These are phyloP conservation scores for Drosophila neotestacea DNA, from an alignment of 2,888 invertebrate species.

Conservation along the genomic window DNA sequence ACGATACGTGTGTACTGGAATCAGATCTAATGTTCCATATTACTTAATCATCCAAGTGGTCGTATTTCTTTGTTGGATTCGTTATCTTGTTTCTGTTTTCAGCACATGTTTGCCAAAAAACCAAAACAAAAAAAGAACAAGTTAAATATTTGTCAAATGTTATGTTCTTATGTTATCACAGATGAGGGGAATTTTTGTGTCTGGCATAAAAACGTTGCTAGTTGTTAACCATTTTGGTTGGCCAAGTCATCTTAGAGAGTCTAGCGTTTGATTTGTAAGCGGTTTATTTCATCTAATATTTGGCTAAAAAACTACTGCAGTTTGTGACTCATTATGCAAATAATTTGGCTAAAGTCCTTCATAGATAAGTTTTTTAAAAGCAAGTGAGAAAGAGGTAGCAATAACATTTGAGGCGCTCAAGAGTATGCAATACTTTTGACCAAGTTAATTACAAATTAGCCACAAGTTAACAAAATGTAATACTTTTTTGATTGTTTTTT, in stretches of 20 bases:
- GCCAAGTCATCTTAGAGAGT: conserved; percentile 3
- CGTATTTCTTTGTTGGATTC: conserved; percentile 3
- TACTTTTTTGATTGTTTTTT: background rate
- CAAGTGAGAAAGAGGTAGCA: background rate
- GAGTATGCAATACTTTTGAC: conserved; percentile 53
- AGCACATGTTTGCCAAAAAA: conserved; percentile 44
- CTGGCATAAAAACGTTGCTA: conserved; percentile 11
- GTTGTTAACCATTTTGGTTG: background rate
- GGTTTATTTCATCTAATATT: conserved; percentile 21
- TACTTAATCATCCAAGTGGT: conserved; percentile 25
- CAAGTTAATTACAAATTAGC: conserved; percentile 19
- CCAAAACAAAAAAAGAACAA: conserved; percentile 13
- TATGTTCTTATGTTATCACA: conserved; percentile 52
- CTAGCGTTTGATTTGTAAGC: conserved; percentile 22
- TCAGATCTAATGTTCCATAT: background rate
- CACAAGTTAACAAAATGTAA: conserved; percentile 16
- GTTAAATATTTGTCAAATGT: conserved; percentile 50
- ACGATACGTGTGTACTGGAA: background rate
- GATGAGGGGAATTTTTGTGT: background rate
- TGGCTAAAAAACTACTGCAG: conserved; percentile 38
- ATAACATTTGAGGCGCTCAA: conserved; percentile 24
- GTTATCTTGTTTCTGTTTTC: conserved; percentile 60
- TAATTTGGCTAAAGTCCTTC: conserved; percentile 45
- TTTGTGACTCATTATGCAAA: conserved; percentile 57
- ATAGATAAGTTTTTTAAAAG: conserved; percentile 15